A percentile compares a stretch with the other conserved stretches of the same genome.
These are phyloP conservation scores for Ctena decussata DNA, from an alignment of 2,888 invertebrate genomes.

Conservation along the genomic window DNA sequence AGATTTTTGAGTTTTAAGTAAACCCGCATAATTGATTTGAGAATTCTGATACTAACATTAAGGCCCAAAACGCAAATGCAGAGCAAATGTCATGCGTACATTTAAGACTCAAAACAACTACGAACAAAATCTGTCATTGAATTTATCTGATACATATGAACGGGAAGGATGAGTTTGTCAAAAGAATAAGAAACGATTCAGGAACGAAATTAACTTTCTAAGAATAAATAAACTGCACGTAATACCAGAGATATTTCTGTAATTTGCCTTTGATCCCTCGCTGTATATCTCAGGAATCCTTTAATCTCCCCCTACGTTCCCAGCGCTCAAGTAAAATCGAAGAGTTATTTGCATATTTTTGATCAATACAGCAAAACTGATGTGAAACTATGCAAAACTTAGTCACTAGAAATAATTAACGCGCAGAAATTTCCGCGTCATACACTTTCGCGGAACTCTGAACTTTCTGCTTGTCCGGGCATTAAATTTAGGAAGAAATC, in stretches of 20 bases:
- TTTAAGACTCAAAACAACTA: too few species aligned
- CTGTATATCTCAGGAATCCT: constrained; percentile 3
- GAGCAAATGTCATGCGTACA: too few species aligned
- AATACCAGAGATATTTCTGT: constrained; percentile 5
- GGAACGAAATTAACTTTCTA: neutral
- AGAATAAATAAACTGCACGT: constrained; percentile 2
- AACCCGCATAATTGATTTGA: too few species aligned
- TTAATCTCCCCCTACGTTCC: neutral
- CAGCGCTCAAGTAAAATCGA: neutral
- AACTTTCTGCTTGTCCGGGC: neutral
- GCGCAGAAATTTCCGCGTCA: neutral
- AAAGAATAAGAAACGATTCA: neutral
- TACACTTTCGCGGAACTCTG: neutral
- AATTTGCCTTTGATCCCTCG: neutral
- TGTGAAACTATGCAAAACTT: constrained; percentile 10
- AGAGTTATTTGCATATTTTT: neutral
- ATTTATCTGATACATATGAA: neutral
- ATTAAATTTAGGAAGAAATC: neutral
- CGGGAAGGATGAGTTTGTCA: neutral
- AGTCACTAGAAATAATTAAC: neutral
- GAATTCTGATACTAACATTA: too few species aligned
- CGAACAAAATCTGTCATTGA: too few species aligned
- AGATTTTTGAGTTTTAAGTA: too few species aligned
- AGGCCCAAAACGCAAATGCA: too few species aligned
- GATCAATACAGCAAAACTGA: neutral